Base-by-base conservation (phyloP, 2,113 vertebrate species). In the Acrocephalus arundinaceus region DNA sequence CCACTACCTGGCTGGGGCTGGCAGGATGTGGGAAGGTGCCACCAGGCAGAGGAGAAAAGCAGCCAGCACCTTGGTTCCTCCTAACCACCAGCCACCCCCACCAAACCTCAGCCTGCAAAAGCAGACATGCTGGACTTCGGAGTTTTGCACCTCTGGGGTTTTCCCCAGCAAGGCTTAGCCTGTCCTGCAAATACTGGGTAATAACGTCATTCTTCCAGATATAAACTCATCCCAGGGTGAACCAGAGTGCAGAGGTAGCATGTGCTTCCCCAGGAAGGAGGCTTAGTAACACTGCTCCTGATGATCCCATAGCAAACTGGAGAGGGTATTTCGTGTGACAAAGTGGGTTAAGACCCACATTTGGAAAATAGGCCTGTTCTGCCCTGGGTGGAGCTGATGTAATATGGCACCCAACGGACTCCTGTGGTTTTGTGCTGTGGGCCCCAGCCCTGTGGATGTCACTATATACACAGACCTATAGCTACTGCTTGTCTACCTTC, bases 91-190 rank as follows among this genome's bases (percentile, higher is more conserved):
- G 51, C 51, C 25, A 28, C 3, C 65, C 8, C 27, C 45, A 15
- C 0, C 4, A 79, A 76, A 77, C 8, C 16, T 66, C 51, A 62
- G 45, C 45, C 41, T 51, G 25, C 0, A 1, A 55, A 39, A 87
- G 28, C 52, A 75, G 54, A 18, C 0, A 0, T 0, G 5, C 11
- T 65, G 51, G 33, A 3, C 3, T 19, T 3, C 3, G 19, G 25
- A 22, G 16, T 45, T 82, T 51, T 9, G 11, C 27, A 2, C 6
- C 15, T 7, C 55, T 48, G 21, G 16, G 5, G 5, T 25, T n/a
- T 66, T 48, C 20, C 5, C 2, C 74, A 57, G 73, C 30, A n/a
- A 76, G 14, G 17, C 41, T 72, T 67, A 55, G 54, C 37, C 49
- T 37, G 27, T 10, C 17, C 8, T 14, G 37, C 24, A 30, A 27